These are phyloP conservation scores for Oxyscelio sp. DNA, from an alignment of 2,888 invertebrate genomes.

Conservation along the genomic window DNA sequence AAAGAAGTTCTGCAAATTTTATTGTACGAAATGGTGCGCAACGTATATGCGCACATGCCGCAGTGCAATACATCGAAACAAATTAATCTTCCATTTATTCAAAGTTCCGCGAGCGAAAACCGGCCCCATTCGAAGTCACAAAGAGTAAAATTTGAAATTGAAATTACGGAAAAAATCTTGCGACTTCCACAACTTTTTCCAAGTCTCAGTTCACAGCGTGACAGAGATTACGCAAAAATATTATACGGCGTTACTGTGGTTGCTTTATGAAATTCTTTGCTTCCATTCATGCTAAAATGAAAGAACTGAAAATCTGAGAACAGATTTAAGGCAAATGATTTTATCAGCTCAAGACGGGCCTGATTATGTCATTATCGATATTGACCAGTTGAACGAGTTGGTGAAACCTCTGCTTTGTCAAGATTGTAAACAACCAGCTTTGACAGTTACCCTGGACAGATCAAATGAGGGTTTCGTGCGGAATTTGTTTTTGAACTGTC, in stretches of 20 bases:
- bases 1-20: conserved; percentile 8
- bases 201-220: neutral
- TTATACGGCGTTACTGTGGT: conserved; percentile 20
- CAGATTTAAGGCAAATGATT: no score
- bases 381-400: no score
- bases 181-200: neutral
- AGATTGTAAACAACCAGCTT: no score
- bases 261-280: conserved; percentile 15
- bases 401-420: no score
- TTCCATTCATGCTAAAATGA: neutral
- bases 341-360: no score
- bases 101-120: neutral
- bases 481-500: no score
- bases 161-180: conserved; percentile 5
- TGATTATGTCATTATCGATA: no score
- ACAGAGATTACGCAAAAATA: conserved; percentile 31
- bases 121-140: neutral
- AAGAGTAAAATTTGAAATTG: neutral
- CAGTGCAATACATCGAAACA: neutral
- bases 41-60: neutral
- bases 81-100: neutral
- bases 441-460: no score
- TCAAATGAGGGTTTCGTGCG: no score
- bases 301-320: no score
- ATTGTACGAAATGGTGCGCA: neutral